phyloP scores from a whole-genome alignment of 2,113 vertebrate genomes.

The Coracopsis vasa region DNA sequence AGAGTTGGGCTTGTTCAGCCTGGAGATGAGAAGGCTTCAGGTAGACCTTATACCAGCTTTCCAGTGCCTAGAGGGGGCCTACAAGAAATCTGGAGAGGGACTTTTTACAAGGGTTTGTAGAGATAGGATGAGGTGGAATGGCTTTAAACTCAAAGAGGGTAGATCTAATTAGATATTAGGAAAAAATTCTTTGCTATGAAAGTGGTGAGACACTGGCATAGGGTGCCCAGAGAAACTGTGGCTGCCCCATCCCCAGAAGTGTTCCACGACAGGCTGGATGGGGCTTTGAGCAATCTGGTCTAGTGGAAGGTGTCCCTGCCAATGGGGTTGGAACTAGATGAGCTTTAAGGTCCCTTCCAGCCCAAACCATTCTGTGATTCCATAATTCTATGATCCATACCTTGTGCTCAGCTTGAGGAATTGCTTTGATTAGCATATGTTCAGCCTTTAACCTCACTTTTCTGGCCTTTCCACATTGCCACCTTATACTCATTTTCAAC shows the following conservation, averaged over 20 bases:
- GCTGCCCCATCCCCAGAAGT: background rate
- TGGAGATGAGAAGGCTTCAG: background rate
- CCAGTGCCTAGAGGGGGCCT: background rate
- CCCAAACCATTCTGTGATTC: background rate
- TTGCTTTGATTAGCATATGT: rapidly evolving
- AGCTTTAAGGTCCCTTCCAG: background rate
- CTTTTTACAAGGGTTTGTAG: background rate
- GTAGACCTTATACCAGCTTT: background rate
- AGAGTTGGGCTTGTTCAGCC: background rate
- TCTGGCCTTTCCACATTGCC: background rate
- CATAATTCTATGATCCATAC: background rate
- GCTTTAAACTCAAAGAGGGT: background rate
- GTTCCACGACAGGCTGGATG: background rate
- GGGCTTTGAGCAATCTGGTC: background rate
- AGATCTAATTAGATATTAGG: background rate
- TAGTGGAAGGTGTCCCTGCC: background rate
- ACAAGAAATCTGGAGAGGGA: background rate
- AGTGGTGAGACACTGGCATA: background rate
- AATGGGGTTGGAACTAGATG: background rate
- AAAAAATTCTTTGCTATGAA: background rate
- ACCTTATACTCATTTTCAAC: background rate
- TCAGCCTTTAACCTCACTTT: background rate
- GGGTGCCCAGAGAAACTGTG: background rate
- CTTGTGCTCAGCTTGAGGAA: background rate
- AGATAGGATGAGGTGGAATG: background rate